Percentiles rank a stretch among this genome's conserved stretches.
Evolutionary conservation across 2,797 vertebrate species (phyloP).

Genomic region (Sebastes ruberrimus): DNA sequence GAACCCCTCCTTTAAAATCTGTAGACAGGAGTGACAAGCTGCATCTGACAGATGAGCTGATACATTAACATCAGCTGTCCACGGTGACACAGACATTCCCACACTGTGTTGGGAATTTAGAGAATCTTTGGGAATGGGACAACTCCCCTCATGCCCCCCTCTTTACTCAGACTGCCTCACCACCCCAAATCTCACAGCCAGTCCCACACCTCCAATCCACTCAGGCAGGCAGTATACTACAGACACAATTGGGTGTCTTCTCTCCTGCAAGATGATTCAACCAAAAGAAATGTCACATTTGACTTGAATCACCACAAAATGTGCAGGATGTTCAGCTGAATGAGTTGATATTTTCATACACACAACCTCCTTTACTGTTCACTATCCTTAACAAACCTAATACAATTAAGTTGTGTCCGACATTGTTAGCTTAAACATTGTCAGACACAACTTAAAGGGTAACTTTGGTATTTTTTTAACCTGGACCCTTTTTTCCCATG

Average conservation of each 20-base stretch:
- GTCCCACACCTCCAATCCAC: neutral
- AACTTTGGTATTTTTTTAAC: too few species aligned
- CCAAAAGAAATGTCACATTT: neutral
- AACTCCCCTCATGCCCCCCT: constrained; percentile 25
- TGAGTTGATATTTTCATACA: neutral
- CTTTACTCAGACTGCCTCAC: neutral
- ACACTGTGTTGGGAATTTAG: constrained; percentile 49
- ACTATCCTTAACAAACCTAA: too few species aligned
- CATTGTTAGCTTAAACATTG: too few species aligned
- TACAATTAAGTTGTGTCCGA: too few species aligned
- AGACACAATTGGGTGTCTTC: constrained; percentile 3
- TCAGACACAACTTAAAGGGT: too few species aligned
- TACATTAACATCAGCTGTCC: constrained; percentile 65
- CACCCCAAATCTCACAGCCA: constrained; percentile 3
- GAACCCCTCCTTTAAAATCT: neutral
- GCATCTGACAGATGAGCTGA: constrained; percentile 26
- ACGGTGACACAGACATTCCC: constrained; percentile 30
- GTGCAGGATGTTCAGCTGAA: neutral
- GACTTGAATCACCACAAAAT: neutral
- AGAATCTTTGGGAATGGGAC: constrained; percentile 68
- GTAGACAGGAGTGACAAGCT: neutral
- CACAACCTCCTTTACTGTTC: neutral
- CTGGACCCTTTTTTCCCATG: too few species aligned
- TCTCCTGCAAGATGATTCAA: neutral
- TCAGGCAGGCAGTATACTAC: neutral